Base-by-base conservation (phyloP, 2,888 invertebrate species). In the Antitype chi region DNA sequence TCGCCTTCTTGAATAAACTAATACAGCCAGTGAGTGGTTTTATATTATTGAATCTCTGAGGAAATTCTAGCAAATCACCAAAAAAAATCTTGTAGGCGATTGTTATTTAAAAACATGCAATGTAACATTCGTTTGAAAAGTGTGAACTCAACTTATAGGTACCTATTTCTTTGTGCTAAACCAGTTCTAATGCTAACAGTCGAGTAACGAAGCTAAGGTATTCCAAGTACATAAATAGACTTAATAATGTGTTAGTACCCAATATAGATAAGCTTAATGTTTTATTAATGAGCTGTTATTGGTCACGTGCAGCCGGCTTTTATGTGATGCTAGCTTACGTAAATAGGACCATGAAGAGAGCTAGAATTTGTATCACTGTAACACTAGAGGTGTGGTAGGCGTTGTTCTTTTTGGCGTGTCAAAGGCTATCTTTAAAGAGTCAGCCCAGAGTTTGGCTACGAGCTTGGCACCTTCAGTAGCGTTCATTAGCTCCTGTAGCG, bases 271-370 rank as follows among this genome's bases (percentile, higher is more conserved):
- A 70, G 60, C 80, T 74, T 83, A 77, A 87, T 89, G 87, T 87
- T 85, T 88, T 87, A 87, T 85, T 80, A 82, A 89, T 87, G 84
- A 85, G 84, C 71, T 82, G 80, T 79, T 77, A 81, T 71, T 76
- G 74, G 66, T 77, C 76, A 76, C 78, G 64, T 78, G 64, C 59
- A 74, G 38, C 9, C 38, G 38, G 55, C 63, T 60, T 60, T 74
- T 71, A 74, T 28, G 83, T 53, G 74, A 69, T 66, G 53, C n/a
- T n/a, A n/a, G n/a, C 63, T 71, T 71, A 64, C 55, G 43, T 70
- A 76, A 66, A 69, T 62, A 72, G 11, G 32, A 59, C 68, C 23
- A 60, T 28, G n/a, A 70, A 67, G 55, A 55, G 38, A 62, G 43
- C 9, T 67, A 15, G 32, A 60, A 63, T 53, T 72, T 72, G 20